These are phyloP conservation scores for human (Homo sapiens) DNA, from an alignment of 2,113 vertebrate genomes.

Conservation along the genomic window DNA sequence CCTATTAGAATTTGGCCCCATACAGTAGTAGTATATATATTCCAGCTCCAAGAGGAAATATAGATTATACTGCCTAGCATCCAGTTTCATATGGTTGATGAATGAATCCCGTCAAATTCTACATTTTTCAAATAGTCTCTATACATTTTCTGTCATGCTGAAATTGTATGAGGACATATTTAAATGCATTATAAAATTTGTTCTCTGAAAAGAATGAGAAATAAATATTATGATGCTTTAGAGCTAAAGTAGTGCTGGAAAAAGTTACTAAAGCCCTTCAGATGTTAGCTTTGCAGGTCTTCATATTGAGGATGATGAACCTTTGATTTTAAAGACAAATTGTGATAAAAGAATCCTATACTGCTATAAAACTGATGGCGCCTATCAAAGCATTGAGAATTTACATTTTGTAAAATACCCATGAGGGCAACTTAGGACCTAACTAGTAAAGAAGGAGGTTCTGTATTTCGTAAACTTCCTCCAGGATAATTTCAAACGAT, in stretches of 20 bases:
- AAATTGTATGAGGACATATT: constrained; percentile 29
- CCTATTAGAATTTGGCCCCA: neutral
- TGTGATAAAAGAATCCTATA: constrained; percentile 23
- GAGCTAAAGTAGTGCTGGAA: constrained; percentile 38
- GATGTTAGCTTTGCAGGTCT: constrained; percentile 20
- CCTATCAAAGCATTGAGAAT: constrained; percentile 40
- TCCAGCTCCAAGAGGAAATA: constrained; percentile 35
- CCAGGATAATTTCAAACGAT: constrained; percentile 22
- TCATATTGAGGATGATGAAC: neutral
- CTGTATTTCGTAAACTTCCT: neutral
- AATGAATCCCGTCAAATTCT: neutral
- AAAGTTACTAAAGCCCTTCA: constrained; percentile 45
- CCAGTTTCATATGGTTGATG: neutral
- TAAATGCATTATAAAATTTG: constrained; percentile 55
- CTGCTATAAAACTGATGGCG: neutral
- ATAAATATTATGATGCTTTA: constrained; percentile 44
- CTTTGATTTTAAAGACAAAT: constrained; percentile 59
- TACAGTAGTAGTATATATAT: neutral
- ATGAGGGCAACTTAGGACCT: constrained; percentile 6
- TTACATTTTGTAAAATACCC: constrained; percentile 42
- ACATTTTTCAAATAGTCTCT: constrained; percentile 38
- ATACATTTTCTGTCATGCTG: constrained; percentile 41
- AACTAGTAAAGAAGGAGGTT: constrained; percentile 9
- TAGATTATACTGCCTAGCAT: neutral
- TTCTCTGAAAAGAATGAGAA: constrained; percentile 53